Conservation (phyloP, 2,888 invertebrate genomes). For the Catocala nupta region DNA sequence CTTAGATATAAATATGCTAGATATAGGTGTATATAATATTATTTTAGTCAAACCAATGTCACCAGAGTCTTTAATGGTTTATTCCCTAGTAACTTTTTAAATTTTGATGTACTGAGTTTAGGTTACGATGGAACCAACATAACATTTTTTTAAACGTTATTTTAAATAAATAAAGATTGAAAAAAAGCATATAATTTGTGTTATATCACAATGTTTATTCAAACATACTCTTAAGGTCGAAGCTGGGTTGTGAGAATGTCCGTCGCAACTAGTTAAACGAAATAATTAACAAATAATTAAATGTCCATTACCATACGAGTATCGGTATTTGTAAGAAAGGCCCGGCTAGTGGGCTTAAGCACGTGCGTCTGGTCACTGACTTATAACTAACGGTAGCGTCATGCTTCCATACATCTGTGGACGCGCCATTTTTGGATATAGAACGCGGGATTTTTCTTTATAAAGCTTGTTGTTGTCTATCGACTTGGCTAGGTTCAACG, state of each 20-base stretch:
- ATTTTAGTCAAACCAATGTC: too few relatives aligned
- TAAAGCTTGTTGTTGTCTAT: neutral
- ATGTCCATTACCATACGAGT: constrained; percentile 47
- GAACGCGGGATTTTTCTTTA: constrained; percentile 29
- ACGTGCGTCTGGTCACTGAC: constrained; percentile 76
- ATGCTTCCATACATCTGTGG: constrained; percentile 50
- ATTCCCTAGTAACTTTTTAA: too few relatives aligned
- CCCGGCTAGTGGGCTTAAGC: constrained; percentile 48
- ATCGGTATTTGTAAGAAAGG: constrained; percentile 45
- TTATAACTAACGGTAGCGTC: constrained; percentile 71
- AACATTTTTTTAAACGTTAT: too few relatives aligned
- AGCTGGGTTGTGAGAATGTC: neutral
- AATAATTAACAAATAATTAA: constrained; percentile 43
- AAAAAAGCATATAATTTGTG: too few relatives aligned
- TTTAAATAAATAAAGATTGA: too few relatives aligned
- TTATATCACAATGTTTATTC: too few relatives aligned
- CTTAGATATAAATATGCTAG: too few relatives aligned
- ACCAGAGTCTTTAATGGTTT: too few relatives aligned
- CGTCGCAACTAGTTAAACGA: constrained; percentile 11
- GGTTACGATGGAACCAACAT: too few relatives aligned
- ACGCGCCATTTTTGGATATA: constrained; percentile 52
- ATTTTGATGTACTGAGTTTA: too few relatives aligned
- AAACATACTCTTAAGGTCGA: too few relatives aligned
- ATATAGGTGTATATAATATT: too few relatives aligned
- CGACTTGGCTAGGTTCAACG: neutral